Conservation (phyloP, 2,888 invertebrate genomes). For the Napeogenes inachia region DNA sequence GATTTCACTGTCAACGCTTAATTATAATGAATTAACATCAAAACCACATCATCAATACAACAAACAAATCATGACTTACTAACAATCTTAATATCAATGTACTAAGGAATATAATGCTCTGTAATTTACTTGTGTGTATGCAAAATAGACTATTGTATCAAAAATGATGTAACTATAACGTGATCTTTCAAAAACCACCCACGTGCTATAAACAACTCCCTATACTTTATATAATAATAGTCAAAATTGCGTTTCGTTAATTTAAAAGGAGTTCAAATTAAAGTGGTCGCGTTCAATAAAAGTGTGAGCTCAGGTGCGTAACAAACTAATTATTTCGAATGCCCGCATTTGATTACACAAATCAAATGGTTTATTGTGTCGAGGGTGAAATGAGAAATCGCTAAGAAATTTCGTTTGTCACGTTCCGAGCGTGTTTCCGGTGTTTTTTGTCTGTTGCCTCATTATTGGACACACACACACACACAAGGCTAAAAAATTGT, state of each 20-base stretch:
- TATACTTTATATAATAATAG: neutral
- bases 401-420: slow-evolving; percentile 76
- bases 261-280: slow-evolving; percentile 10
- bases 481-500: slow-evolving; percentile 13
- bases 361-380: slow-evolving; percentile 69
- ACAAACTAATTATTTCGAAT: slow-evolving; percentile 75
- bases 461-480: slow-evolving; percentile 53
- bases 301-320: slow-evolving; percentile 74
- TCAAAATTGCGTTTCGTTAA: slow-evolving; percentile 1
- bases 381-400: slow-evolving; percentile 75
- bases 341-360: slow-evolving; percentile 77
- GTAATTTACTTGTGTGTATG: neutral
- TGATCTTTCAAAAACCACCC: neutral
- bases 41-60: slow-evolving; percentile 43
- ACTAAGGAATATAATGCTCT: slow-evolving; percentile 15
- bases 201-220: neutral
- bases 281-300: slow-evolving; percentile 42
- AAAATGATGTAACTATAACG: slow-evolving; percentile 3
- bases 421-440: slow-evolving; percentile 69
- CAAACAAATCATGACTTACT: slow-evolving; percentile 7
- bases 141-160: slow-evolving; percentile 6
- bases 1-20: slow-evolving; percentile 49
- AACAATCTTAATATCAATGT: neutral
- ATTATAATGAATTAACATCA: slow-evolving; percentile 48
- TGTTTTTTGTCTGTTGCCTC: slow-evolving; percentile 62